Evolutionary conservation across 2,888 invertebrate species (phyloP), one percentile per base, ranked within the genome.

Genomic region (Eristalis tenax): DNA sequence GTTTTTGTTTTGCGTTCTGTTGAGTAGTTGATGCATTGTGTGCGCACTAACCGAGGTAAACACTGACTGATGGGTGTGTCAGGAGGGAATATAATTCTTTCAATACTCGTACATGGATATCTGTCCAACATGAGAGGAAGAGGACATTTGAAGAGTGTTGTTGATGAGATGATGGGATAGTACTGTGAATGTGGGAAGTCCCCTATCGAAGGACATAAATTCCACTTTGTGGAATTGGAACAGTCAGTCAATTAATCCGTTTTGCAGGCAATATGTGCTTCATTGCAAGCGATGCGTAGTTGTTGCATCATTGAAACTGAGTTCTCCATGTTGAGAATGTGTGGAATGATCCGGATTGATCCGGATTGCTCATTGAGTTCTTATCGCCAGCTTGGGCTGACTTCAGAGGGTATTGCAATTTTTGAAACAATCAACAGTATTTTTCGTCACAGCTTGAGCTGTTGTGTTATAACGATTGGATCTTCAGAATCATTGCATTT

Each of bases 31-130:
- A 18, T 64, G 56, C 64, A 35, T 66, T 43, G 40, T 73, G 22
- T 61, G 70, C 63, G 8, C 26, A 13, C 22, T 65, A 38, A 13
- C n/a, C 10, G 18, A 35, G 23, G 4, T 23, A 56, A 64, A 64
- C 43, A 43, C 22, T n/a, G 22, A 18, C 43, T 28, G 22, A 59
- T 43, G 59, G 66, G 61, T 50, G 69, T 77, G 61, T 63, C 68
- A 32, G 63, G 43, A 63, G 63, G 15, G 32, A 13, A 32, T 22
- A 22, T 63, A 63, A 63, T 15, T 22, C 15, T 15, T 63, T 26
- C 13, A 18, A 61, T 61, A 8, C 32, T 10, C 32, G 10, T 28
- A 38, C 26, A 2, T 11, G 2, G 15, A 4, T 57, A 57, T 57
- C 6, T 57, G 23, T n/a, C 5, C 43, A 2, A 1, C 43, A 15